Conservation (phyloP, 2,797 vertebrate genomes). For the Tiaroga cobitis region DNA sequence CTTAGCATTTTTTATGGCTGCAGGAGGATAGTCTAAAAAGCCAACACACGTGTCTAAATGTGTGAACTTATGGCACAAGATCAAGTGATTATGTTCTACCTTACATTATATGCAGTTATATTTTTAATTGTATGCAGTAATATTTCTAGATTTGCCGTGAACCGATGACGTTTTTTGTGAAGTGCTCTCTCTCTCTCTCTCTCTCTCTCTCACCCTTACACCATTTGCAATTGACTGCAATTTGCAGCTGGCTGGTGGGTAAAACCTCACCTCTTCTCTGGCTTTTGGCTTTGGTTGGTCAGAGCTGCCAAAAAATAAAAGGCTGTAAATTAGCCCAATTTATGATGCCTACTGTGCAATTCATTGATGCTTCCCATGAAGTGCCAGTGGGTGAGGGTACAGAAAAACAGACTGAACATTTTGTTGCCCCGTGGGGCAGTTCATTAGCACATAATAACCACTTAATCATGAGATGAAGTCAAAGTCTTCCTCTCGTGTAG, state of each 20-base stretch:
- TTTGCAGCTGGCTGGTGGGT: constrained; percentile 42
- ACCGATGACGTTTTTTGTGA: background rate
- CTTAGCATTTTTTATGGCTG: background rate
- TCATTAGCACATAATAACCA: constrained; percentile 56
- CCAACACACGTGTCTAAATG: too few relatives aligned
- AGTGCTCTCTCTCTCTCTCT: background rate
- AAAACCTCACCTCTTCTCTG: constrained; percentile 41
- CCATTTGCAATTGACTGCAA: constrained; percentile 38
- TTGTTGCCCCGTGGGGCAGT: constrained; percentile 40
- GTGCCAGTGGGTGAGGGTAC: constrained; percentile 34
- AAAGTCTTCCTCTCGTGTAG: background rate
- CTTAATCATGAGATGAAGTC: constrained; percentile 40
- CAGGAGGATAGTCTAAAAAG: background rate
- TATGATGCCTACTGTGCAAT: constrained; percentile 46
- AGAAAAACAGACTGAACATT: constrained; percentile 41
- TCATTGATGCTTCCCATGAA: constrained; percentile 33
- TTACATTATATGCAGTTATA: background rate
- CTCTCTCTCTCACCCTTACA: background rate
- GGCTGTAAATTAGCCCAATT: constrained; percentile 54
- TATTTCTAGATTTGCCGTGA: background rate
- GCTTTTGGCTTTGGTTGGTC: constrained; percentile 35
- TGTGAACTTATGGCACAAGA: background rate
- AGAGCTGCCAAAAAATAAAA: constrained; percentile 52
- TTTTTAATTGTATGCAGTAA: background rate
- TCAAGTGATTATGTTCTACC: background rate